Conservation (phyloP, 92 coral and sea anemone genomes). For the Bergia puertoricense region DNA sequence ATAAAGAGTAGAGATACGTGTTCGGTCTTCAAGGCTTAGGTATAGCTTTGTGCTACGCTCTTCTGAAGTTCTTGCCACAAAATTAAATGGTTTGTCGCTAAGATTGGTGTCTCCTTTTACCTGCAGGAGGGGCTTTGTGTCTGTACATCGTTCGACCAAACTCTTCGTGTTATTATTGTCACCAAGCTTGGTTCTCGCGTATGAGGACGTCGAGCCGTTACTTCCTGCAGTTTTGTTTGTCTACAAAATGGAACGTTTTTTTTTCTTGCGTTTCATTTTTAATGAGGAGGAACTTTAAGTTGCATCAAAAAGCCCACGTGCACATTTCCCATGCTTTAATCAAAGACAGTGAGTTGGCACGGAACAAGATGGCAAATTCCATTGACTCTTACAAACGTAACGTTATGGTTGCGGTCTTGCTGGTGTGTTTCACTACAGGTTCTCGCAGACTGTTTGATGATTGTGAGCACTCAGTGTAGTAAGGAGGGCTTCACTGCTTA, state of each 20-base stretch:
- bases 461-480: no score
- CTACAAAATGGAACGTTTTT: background rate
- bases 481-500: no score
- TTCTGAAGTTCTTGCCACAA: background rate
- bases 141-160: conserved; percentile 99
- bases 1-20: no score
- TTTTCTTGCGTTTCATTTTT: background rate
- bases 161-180: conserved; percentile 84
- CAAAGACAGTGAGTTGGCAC: background rate
- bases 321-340: background rate
- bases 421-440: no score
- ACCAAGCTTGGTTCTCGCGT: conserved; percentile 65
- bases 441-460: no score
- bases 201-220: background rate
- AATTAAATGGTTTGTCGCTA: background rate
- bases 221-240: background rate
- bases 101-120: background rate
- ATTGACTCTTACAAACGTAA: no score
- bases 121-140: conserved; percentile 95
- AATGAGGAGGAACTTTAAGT: background rate
- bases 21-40: no score
- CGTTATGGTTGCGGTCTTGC: no score
- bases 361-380: no score
- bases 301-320: background rate
- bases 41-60: background rate